Conservation (phyloP, 2,797 vertebrate species). For the Synanceia verrucosa region DNA sequence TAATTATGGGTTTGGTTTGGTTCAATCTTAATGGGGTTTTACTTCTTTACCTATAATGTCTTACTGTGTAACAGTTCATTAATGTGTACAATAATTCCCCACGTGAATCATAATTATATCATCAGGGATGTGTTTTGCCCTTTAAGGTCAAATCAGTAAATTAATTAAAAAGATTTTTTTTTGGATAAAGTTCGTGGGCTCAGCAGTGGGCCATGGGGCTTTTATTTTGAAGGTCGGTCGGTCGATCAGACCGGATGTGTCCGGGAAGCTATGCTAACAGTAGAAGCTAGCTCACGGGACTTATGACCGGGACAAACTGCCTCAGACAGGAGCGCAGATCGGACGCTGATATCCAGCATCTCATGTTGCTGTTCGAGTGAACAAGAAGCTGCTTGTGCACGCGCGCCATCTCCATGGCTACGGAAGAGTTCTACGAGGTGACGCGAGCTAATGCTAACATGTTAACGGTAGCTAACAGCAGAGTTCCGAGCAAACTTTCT, state of each 20-base stretch:
- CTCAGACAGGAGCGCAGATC: background rate
- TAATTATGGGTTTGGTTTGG: too few relatives aligned
- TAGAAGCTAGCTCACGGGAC: slow-evolving; percentile 6
- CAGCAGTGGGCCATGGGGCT: background rate
- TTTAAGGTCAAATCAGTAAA: too few relatives aligned
- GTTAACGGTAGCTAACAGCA: slow-evolving; percentile 43
- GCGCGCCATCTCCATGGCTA: slow-evolving; percentile 75
- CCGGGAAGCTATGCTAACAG: slow-evolving; percentile 9
- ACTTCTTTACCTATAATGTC: too few relatives aligned
- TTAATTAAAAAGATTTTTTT: too few relatives aligned
- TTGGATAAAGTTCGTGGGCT: too few relatives aligned
- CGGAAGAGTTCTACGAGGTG: slow-evolving; percentile 83
- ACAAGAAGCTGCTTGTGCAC: slow-evolving; percentile 31
- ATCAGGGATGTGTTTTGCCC: too few relatives aligned
- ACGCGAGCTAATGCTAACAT: slow-evolving; percentile 54
- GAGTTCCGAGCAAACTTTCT: slow-evolving; percentile 9
- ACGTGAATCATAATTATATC: too few relatives aligned
- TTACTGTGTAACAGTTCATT: too few relatives aligned
- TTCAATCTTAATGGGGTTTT: too few relatives aligned
- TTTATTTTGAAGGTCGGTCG: slow-evolving; percentile 53
- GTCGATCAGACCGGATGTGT: slow-evolving; percentile 13
- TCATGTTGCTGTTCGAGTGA: slow-evolving; percentile 41
- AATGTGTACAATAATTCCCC: too few relatives aligned
- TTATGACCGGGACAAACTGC: background rate
- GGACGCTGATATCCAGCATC: background rate